These are phyloP conservation scores for Dendrocincla tyrannina DNA, from an alignment of 2,797 vertebrate species.

Conservation along the genomic window DNA sequence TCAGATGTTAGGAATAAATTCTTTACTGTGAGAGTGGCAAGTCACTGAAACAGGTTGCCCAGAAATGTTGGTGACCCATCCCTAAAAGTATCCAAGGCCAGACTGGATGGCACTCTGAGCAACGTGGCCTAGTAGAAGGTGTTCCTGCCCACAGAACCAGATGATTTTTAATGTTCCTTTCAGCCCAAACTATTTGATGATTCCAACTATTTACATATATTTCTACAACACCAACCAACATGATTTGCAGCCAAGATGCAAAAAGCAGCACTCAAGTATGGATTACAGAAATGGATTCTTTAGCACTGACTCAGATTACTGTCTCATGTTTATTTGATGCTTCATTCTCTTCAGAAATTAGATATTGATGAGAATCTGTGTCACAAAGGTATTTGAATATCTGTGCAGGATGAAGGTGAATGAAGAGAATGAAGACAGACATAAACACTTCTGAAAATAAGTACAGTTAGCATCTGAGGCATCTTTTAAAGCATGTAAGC, in stretches of 20 bases:
- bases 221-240: not conserved
- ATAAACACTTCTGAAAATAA: conserved; percentile 12
- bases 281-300: not conserved
- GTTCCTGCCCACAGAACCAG: not conserved
- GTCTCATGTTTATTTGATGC: not conserved
- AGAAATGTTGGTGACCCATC: not conserved
- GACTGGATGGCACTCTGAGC: not conserved
- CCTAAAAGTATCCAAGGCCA: not conserved
- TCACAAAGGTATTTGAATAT: not conserved
- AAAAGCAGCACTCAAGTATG: not conserved
- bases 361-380: conserved; percentile 8
- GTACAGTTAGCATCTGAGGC: not conserved
- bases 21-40: not conserved
- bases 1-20: not conserved
- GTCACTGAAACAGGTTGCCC: not conserved
- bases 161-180: not conserved
- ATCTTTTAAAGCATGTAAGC: not conserved
- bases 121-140: not conserved
- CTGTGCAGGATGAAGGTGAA: not conserved
- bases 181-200: not conserved
- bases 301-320: not conserved
- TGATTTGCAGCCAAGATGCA: not conserved
- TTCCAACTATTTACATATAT: not conserved
- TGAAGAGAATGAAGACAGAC: not conserved
- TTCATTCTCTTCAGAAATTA: conserved; percentile 18